Base-by-base conservation (phyloP, 2,113 vertebrate genomes). In the Elanus axillaris region DNA sequence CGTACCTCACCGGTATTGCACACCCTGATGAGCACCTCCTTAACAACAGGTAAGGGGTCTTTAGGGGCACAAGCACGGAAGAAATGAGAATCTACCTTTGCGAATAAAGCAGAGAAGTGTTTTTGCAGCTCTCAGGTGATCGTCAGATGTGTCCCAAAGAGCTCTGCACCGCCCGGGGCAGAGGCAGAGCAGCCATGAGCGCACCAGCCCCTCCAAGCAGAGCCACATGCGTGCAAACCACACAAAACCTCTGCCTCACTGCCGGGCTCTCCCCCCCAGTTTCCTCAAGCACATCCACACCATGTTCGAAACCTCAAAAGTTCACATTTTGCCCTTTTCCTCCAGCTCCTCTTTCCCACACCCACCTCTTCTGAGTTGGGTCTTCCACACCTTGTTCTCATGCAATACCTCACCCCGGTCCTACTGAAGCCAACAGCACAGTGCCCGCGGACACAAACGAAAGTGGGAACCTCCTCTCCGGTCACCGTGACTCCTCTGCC, bases 271-370 rank as follows among this genome's bases (percentile, higher is more conserved):
- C 40, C 38, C 38, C 11, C 29, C 4, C 5, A 15, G 0, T 11
- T 58, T 62, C 60, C 74, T 60, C 59, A 43, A 56, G 31, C 17
- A 16, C 27, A 32, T 9, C 42, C 72, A 63, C 11, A 15, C 1
- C 0, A 0, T 4, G 2, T 58, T 16, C 2, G 0, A 87, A 87
- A 77, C 7, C 40, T 26, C 50, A 19, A 5, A 4, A 58, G 19
- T 48, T 18, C 76, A 60, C 36, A 11, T 23, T 89, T 34, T 40
- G 4, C 20, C 22, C 55, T n/a, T 32, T 74, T 27, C 18, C 21
- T 67, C n/a, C 40, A 27, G 8, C 25, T 90, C 47, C 29, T 52
- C 43, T 31, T 40, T 68, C 64, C 40, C 2, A 7, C 0, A 0
- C 7, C 4, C 0, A 0, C 11, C 8, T 64, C n/a, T 47, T 52